Evolutionary conservation across 2,113 vertebrate genomes (phyloP).

Genomic region (Arvicanthis niloticus): DNA sequence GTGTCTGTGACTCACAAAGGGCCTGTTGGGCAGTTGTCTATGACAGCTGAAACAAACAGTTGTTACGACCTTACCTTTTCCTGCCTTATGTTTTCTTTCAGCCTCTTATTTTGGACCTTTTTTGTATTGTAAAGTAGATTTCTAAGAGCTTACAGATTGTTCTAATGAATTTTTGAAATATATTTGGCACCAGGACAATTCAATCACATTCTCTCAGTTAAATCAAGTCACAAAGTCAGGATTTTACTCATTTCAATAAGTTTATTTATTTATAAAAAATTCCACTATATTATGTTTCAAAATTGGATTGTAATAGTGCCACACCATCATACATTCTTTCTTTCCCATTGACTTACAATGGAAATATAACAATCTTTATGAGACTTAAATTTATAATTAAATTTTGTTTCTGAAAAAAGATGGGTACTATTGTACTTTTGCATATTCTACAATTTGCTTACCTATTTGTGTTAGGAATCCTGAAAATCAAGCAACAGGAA

Average conservation of each 20-base stretch:
- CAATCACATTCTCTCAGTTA: neutral
- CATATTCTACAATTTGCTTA: neutral
- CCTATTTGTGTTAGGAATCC: neutral
- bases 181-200: neutral
- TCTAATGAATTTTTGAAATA: neutral
- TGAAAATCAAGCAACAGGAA: neutral
- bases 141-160: neutral
- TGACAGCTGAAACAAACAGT: neutral
- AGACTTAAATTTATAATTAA: neutral
- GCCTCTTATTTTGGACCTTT: neutral
- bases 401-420: neutral
- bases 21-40: neutral
- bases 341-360: neutral
- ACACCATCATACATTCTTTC: too few species aligned
- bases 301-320: neutral
- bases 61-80: neutral
- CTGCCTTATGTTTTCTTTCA: neutral
- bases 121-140: neutral
- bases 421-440: neutral
- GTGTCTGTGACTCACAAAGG: neutral
- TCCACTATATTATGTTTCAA: neutral
- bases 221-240: neutral
- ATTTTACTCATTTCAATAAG: neutral
- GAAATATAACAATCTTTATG: neutral
- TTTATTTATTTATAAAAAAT: neutral